phyloP scores from a whole-genome alignment of 1,140 invertebrate genomes.

The Drosophila leontia region DNA sequence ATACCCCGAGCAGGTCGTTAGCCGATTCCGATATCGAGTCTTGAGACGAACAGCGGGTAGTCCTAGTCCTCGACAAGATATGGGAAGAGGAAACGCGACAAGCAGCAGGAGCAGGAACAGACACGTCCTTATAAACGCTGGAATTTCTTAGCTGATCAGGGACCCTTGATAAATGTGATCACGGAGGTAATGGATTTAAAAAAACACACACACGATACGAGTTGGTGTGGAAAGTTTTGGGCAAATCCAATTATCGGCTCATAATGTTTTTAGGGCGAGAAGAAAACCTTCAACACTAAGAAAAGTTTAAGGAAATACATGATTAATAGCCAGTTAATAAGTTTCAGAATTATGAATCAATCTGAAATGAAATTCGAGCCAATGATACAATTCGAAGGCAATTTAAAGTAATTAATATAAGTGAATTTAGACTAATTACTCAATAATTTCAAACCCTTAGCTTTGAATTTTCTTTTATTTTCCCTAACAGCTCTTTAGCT shows the following conservation, averaged over 20 bases:
- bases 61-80: conserved; percentile 7
- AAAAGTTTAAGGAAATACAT: neutral
- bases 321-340: neutral
- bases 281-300: conserved; percentile 18
- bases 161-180: conserved; percentile 24
- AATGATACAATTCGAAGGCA: neutral
- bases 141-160: conserved; percentile 10
- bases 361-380: neutral
- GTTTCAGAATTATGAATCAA: too few relatives aligned
- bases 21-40: conserved; percentile 41
- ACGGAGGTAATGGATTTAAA: conserved; percentile 28
- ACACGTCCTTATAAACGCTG: conserved; percentile 46
- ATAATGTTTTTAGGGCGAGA: neutral
- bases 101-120: conserved; percentile 9
- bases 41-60: conserved; percentile 60
- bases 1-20: conserved; percentile 63
- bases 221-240: conserved; percentile 35
- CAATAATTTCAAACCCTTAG: neutral
- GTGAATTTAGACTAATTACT: too few relatives aligned
- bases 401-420: too few relatives aligned
- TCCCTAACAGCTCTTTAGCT: too few relatives aligned
- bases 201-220: conserved; percentile 5
- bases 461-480: neutral
- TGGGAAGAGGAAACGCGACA: conserved; percentile 18
- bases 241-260: conserved; percentile 31